Evolutionary conservation across 2,113 vertebrate species (phyloP).

Genomic region (Dolichotis patagonum): DNA sequence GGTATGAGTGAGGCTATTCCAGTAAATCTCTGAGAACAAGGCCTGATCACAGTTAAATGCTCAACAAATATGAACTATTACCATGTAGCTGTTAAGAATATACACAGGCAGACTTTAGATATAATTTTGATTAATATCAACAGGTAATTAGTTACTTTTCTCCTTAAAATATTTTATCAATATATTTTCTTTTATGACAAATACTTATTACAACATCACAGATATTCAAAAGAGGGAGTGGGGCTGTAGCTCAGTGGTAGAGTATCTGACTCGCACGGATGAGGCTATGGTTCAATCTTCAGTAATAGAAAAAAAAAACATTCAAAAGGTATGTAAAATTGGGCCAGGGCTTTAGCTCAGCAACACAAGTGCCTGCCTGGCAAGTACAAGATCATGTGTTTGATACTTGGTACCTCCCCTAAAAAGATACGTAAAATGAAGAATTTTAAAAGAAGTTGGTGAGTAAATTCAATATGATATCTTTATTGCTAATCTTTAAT

Average conservation of each 20-base stretch:
- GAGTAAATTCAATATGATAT: not conserved
- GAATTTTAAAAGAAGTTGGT: constrained; percentile 25
- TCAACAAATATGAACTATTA: not conserved
- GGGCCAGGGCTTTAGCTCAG: too few species aligned
- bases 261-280: not conserved
- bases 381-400: too few species aligned
- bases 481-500: not conserved
- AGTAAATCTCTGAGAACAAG: not conserved
- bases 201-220: not conserved
- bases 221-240: not conserved
- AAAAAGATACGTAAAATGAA: not conserved
- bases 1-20: not conserved
- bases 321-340: constrained; percentile 18
- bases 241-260: not conserved
- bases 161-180: not conserved
- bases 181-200: not conserved
- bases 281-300: not conserved
- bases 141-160: not conserved
- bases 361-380: too few species aligned
- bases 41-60: not conserved
- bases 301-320: not conserved
- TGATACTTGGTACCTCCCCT: too few species aligned
- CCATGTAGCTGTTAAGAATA: not conserved
- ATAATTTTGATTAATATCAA: not conserved
- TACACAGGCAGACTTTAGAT: not conserved